Evolutionary conservation across 1,140 invertebrate genomes (phyloP), one percentile per base, ranked within the genome.

Genomic region (Zaprionus gabonicus): DNA sequence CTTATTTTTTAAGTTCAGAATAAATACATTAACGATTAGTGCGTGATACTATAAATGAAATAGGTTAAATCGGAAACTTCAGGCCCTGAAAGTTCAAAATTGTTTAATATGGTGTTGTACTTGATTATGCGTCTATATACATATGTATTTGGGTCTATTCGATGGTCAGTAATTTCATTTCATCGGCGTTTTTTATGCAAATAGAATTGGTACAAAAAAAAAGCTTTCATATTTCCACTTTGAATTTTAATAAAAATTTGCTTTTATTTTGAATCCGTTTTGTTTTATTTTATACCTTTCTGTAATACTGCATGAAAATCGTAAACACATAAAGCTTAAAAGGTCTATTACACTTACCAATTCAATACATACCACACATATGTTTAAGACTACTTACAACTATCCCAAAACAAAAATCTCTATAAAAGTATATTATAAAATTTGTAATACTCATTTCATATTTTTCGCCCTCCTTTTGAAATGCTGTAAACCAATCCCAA

Each of bases 361-460:
- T 17, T 49, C 46, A 12, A 10, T 49, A 62, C 36, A 44, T 60
- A 44, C 20, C 15, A 38, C 34, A n/a, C 23, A 44, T 60, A 41
- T 44, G 36, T 20, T 27, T 60, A 27, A 38, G 36, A 23, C 58
- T 51, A 51, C 9, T 12, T 20, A 51, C 46, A 51, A 25, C 20
- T 51, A 51, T 51, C 46, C 46, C 46, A 51, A 23, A 56, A 57
- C 49, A 65, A 55, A 49, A 67, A 73, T 65, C n/a, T 44, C n/a
- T 46, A 46, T 46, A 63, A 59, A 59, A 46, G 17, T 69, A 78
- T 82, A 71, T 62, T 51, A 58, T 57, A 56, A 77, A 74, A 78
- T 71, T 78, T 73, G 76, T 85, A 88, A 84, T 81, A 63, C 83
- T 84, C 60, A 84, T 81, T 88, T 81, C 58, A 77, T 81, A 76